A percentile compares a stretch with the other conserved stretches of the same genome.
Conservation (phyloP, 2,797 vertebrate species). For the Scyliorhinus canicula region DNA sequence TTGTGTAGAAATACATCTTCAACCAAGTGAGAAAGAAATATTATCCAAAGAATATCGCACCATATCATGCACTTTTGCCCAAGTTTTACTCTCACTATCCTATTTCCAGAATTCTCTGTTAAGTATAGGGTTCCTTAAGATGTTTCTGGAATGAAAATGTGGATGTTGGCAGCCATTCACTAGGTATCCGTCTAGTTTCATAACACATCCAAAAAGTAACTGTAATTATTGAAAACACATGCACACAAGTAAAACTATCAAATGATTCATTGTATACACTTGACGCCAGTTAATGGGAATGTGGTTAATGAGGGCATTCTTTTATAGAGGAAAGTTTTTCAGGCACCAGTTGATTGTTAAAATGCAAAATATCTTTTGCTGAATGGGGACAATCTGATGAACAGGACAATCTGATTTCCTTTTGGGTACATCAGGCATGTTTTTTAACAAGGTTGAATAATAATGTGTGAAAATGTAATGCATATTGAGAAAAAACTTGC, state of each 20-base stretch:
- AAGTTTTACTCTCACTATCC: neutral
- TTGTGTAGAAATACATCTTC: neutral
- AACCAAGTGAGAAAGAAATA: neutral
- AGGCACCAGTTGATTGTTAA: neutral
- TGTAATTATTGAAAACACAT: constrained; percentile 33
- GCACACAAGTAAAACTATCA: constrained; percentile 30
- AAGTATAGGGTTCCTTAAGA: neutral
- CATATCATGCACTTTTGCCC: neutral
- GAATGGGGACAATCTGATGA: neutral
- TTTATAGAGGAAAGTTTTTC: constrained; percentile 17
- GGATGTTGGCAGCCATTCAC: neutral
- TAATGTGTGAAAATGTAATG: neutral
- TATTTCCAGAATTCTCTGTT: neutral
- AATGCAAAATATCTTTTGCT: neutral
- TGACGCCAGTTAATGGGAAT: constrained; percentile 34
- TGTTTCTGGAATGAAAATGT: neutral
- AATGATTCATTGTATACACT: constrained; percentile 32
- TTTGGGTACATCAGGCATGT: neutral
- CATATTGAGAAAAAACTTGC: neutral
- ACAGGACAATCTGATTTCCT: neutral
- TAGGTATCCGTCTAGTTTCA: constrained; percentile 11
- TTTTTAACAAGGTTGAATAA: neutral
- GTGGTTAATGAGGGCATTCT: constrained; percentile 29
- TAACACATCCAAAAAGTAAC: constrained; percentile 14
- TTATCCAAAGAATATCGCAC: neutral